phyloP scores from a whole-genome alignment of 2,888 invertebrate species.

The Tanytarsus gracilentus region DNA sequence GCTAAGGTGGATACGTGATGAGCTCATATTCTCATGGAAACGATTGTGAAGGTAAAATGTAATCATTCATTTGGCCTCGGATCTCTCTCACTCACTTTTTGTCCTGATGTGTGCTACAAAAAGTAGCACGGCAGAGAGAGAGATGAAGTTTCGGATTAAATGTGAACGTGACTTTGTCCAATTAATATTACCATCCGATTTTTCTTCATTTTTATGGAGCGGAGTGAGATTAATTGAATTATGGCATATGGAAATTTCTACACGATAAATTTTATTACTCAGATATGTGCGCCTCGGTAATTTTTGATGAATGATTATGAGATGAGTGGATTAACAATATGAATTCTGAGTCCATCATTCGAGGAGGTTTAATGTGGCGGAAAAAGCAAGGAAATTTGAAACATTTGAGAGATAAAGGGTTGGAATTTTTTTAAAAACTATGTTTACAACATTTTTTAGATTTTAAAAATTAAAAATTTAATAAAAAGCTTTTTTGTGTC shows the following conservation, averaged over 20 bases:
- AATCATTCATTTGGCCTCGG: conserved; percentile 3
- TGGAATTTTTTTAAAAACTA: too few relatives aligned
- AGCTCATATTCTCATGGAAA: too few relatives aligned
- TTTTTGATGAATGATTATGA: conserved; percentile 5
- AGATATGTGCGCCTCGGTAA: not conserved
- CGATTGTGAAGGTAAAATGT: conserved; percentile 10
- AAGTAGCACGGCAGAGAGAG: too few relatives aligned
- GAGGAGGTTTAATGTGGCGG: too few relatives aligned
- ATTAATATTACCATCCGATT: conserved; percentile 13
- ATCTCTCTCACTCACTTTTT: not conserved
- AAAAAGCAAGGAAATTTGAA: too few relatives aligned
- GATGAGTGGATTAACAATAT: conserved; percentile 11
- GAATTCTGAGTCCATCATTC: not conserved
- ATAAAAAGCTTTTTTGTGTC: not conserved
- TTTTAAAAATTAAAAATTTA: not conserved
- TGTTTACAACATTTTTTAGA: not conserved
- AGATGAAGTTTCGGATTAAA: not conserved
- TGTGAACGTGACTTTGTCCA: conserved; percentile 19
- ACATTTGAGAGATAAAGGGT: too few relatives aligned
- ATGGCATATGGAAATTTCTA: conserved; percentile 14
- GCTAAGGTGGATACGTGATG: not conserved
- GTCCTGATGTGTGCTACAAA: not conserved
- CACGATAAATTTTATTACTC: conserved; percentile 10
- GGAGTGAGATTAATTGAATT: conserved; percentile 10
- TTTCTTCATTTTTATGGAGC: not conserved